Conservation (phyloP, 2,797 vertebrate genomes). For the Discoglossus pictus region DNA sequence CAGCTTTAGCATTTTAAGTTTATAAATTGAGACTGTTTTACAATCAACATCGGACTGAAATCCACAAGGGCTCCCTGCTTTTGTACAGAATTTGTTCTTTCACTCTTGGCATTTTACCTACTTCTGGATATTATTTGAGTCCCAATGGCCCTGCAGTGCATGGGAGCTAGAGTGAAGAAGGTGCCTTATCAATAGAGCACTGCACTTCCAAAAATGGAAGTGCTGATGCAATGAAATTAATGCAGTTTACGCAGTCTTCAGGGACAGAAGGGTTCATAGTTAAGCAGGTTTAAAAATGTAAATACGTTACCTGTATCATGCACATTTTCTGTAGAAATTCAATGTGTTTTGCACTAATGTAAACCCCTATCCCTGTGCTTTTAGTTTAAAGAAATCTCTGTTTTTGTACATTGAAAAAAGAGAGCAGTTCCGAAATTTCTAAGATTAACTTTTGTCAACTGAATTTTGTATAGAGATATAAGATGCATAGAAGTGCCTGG, state of each 20-base stretch:
- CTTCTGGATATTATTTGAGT: too few relatives aligned
- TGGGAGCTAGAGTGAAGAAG: too few relatives aligned
- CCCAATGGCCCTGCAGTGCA: too few relatives aligned
- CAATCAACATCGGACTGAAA: too few relatives aligned
- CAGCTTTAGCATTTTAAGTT: too few relatives aligned
- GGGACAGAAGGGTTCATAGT: neutral
- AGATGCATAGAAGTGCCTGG: constrained; percentile 51
- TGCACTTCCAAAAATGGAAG: too few relatives aligned
- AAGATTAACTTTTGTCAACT: constrained; percentile 60
- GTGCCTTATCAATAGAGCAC: too few relatives aligned
- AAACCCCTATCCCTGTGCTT: constrained; percentile 59
- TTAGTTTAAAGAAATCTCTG: constrained; percentile 55
- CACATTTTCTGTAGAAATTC: constrained; percentile 53
- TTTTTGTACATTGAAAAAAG: constrained; percentile 61
- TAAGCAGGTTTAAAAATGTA: constrained; percentile 19
- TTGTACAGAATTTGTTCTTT: too few relatives aligned
- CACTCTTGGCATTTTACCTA: too few relatives aligned
- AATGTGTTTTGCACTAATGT: constrained; percentile 62
- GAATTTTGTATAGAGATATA: constrained; percentile 61
- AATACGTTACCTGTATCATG: constrained; percentile 55
- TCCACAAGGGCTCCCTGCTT: too few relatives aligned
- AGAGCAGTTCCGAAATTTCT: constrained; percentile 56
- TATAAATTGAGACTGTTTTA: too few relatives aligned
- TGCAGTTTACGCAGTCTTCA: neutral
- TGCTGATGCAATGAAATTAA: too few relatives aligned